phyloP scores from a whole-genome alignment of 2,113 vertebrate genomes.

The Eulacestoma nigropectus region DNA sequence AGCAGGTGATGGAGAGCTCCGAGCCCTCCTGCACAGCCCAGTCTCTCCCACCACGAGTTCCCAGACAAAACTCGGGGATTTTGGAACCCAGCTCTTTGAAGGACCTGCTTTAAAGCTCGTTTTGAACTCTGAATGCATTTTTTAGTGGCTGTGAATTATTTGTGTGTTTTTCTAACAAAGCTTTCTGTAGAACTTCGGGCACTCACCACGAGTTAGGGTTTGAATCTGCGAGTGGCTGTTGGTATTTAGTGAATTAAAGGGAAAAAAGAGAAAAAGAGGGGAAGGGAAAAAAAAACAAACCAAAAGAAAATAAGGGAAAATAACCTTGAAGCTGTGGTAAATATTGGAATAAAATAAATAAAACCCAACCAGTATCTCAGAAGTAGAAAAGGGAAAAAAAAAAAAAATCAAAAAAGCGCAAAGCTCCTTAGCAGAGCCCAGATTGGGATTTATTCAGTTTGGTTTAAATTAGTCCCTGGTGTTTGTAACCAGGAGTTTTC shows the following conservation, averaged over 20 bases:
- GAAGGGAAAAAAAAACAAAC: neutral
- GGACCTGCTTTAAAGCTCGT: neutral
- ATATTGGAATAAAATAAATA: neutral
- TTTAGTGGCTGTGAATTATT: neutral
- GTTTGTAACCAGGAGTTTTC: conserved; percentile 29
- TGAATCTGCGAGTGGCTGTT: neutral
- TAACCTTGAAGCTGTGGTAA: neutral
- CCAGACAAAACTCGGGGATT: neutral
- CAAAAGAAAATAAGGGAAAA: neutral
- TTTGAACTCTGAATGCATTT: neutral
- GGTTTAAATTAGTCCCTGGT: conserved; percentile 16
- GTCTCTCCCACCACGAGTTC: neutral
- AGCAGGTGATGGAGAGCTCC: neutral
- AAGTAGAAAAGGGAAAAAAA: neutral
- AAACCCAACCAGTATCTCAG: neutral
- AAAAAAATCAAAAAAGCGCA: neutral
- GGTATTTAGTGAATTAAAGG: neutral
- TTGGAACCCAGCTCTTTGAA: neutral
- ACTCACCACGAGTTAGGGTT: neutral
- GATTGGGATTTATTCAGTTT: conserved; percentile 17
- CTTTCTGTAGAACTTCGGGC: neutral
- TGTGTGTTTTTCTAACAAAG: neutral
- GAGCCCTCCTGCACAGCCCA: neutral
- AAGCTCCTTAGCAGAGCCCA: neutral
- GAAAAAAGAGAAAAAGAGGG: neutral